phyloP scores from a whole-genome alignment of 2,888 invertebrate genomes.

The Protonemura montana region DNA sequence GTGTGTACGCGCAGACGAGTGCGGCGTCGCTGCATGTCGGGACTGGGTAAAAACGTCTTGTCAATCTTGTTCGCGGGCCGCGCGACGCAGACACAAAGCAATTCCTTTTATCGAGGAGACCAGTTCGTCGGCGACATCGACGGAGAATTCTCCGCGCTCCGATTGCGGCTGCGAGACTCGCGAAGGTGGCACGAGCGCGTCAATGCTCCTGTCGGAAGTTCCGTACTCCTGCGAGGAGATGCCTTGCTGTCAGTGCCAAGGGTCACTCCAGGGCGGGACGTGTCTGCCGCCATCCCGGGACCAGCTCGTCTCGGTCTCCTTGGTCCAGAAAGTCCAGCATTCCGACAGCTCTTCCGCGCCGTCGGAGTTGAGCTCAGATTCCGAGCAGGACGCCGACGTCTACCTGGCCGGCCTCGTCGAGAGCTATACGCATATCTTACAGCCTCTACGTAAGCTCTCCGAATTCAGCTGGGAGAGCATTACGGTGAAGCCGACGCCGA shows the following conservation, averaged over 20 bases:
- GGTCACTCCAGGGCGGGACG: not conserved
- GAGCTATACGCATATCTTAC: not conserved
- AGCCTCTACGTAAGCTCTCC: not conserved
- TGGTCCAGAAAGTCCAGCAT: not conserved
- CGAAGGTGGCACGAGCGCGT: not conserved
- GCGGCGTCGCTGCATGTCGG: too few species aligned
- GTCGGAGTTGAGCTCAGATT: not conserved
- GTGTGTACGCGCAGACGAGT: too few species aligned
- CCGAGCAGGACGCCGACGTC: not conserved
- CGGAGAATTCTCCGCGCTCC: not conserved
- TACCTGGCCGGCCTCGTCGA: not conserved
- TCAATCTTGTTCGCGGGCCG: not conserved
- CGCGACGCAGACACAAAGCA: not conserved
- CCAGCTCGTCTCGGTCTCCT: constrained; percentile 9
- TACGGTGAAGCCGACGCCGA: not conserved
- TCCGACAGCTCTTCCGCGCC: not conserved
- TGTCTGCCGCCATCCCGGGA: not conserved
- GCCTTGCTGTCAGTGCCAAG: not conserved
- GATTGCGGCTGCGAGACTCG: not conserved
- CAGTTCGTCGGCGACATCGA: not conserved
- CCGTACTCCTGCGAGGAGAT: not conserved
- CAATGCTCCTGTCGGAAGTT: not conserved
- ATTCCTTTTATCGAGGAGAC: constrained; percentile 21
- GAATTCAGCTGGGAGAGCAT: constrained; percentile 24
- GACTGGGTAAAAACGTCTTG: not conserved